A percentile compares a stretch with the other conserved stretches of the same genome.
These are phyloP conservation scores for Amphibalanus amphitrite DNA, from an alignment of 1,140 invertebrate genomes.

Conservation along the genomic window DNA sequence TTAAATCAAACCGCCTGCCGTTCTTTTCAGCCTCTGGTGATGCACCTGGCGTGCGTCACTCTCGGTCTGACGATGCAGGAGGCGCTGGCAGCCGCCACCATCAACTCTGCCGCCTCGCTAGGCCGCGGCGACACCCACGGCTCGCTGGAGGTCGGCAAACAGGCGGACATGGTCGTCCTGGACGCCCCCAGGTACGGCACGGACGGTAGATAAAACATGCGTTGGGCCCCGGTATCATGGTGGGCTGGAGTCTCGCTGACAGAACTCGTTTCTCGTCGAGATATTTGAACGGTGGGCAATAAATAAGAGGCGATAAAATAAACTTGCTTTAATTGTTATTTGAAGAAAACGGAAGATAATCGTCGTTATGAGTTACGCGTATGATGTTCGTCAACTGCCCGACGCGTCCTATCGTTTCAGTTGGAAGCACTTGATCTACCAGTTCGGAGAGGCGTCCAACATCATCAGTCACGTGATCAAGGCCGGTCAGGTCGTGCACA, in stretches of 20 bases:
- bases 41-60: conserved; percentile 44
- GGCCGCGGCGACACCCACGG: conserved; percentile 32
- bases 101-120: conserved; percentile 38
- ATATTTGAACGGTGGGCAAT: neutral
- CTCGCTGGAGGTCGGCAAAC: conserved; percentile 37
- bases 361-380: too few species aligned
- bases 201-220: too few species aligned
- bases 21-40: conserved; percentile 36
- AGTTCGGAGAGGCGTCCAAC: conserved; percentile 30
- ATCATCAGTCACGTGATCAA: conserved; percentile 17
- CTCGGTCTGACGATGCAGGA: conserved; percentile 38
- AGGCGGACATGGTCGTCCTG: conserved; percentile 34
- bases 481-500: conserved; percentile 13
- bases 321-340: conserved; percentile 4
- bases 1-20: neutral
- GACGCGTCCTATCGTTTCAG: too few species aligned
- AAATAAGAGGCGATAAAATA: conserved; percentile 4
- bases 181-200: conserved; percentile 37
- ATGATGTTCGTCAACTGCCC: neutral
- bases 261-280: neutral
- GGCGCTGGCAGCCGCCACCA: conserved; percentile 38
- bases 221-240: too few species aligned
- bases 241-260: conserved; percentile 4
- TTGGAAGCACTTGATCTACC: conserved; percentile 49
- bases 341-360: neutral